phyloP scores from a whole-genome alignment of 2,797 vertebrate species.

The Thaleichthys pacificus region DNA sequence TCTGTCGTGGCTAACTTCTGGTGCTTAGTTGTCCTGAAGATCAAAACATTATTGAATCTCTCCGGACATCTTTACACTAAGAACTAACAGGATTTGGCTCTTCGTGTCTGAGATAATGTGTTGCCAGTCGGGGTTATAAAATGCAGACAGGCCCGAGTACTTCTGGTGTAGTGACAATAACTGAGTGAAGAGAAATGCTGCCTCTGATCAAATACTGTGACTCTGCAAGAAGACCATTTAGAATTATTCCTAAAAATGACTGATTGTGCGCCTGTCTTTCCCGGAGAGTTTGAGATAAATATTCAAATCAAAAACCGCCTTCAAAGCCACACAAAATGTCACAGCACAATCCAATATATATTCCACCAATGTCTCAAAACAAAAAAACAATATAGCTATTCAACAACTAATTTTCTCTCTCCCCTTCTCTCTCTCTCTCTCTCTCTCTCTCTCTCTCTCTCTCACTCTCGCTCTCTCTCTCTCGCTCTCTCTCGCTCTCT shows the following conservation, averaged over 20 bases:
- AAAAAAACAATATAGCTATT: background rate
- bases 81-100: conserved; percentile 26
- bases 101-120: too few relatives aligned
- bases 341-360: conserved; percentile 38
- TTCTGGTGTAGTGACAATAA: background rate
- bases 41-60: conserved; percentile 32
- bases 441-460: background rate
- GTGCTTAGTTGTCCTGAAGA: conserved; percentile 55
- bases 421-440: background rate
- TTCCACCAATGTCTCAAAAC: conserved; percentile 1
- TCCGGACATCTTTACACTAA: conserved; percentile 56
- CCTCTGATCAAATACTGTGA: conserved; percentile 48
- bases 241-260: conserved; percentile 47
- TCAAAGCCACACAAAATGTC: conserved; percentile 58
- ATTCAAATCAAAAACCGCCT: conserved; percentile 70
- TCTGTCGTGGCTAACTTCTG: conserved; percentile 22
- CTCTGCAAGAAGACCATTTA: conserved; percentile 54
- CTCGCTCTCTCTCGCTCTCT: background rate
- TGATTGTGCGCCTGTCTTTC: conserved; percentile 23
- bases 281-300: conserved; percentile 47
- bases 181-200: background rate
- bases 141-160: conserved; percentile 23
- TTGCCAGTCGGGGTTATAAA: conserved; percentile 15
- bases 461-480: background rate
- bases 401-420: background rate